Evolutionary conservation across 2,113 vertebrate species (phyloP), one percentile per base, ranked within the genome.

Genomic region (Drymodes brunneopygia): DNA sequence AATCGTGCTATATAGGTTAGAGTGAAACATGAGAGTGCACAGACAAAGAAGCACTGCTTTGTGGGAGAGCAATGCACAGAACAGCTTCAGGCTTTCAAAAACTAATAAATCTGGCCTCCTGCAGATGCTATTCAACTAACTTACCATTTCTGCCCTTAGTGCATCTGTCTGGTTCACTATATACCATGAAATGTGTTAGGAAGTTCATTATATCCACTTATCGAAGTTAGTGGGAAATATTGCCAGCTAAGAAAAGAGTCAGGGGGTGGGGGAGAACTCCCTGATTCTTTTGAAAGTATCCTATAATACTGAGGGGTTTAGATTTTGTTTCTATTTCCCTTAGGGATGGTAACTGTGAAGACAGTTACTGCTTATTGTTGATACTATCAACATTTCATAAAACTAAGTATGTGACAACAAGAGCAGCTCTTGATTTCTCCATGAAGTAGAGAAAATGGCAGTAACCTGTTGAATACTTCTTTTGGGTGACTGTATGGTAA

Each of bases 1-100:
- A 92, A 91, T 72, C 27, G 60, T 92, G 61, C 81, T 91, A 91
- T 89, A 79, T 38, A 87, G 81, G 83, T 81, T 87, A 92, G 47
- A 92, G 27, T 67, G 69, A 88, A 91, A 92, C 70, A 91, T n/a
- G 54, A 71, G 36, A 78, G n/a, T 3, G 1, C 48, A 64, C n/a
- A 47, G 53, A 61, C 62, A 88, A 53, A 86, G 71, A 58, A 94
- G 67, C 25, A 50, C 4, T 75, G 44, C 44, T 90, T 83, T 81
- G 60, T 36, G 25, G 40, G 38, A 74, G 89, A 86, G 36, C 6
- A 4, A 64, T n/a, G 75, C 44, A 69, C 75, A 75, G 61, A 89
- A 79, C 29, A 61, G 48, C 78, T 91, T 75, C 66, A 85, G 70
- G 48, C 50, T 85, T 79, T 61, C 67, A 67, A 81, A 40, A 69